Evolutionary conservation across 2,797 vertebrate species (phyloP).

Genomic region (Cetoscarus ocellatus): DNA sequence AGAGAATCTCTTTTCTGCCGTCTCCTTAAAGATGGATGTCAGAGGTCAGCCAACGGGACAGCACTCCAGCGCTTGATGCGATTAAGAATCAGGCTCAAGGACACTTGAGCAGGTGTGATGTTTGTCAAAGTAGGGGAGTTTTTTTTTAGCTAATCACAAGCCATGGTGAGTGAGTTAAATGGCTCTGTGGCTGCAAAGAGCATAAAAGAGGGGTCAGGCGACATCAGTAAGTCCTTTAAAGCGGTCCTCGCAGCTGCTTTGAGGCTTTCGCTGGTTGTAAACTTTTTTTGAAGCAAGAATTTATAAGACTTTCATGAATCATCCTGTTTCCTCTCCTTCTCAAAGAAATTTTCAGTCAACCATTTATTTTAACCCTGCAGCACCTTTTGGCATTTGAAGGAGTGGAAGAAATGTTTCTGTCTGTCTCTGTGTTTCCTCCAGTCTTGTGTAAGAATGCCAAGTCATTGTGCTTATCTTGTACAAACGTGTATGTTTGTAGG

Average conservation of each 20-base stretch:
- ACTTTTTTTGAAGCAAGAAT: constrained; percentile 19
- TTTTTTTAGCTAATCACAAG: constrained; percentile 23
- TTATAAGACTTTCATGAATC: constrained; percentile 32
- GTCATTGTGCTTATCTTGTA: constrained; percentile 41
- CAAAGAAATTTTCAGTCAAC: constrained; percentile 31
- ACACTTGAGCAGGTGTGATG: constrained; percentile 21
- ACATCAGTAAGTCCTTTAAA: constrained; percentile 27
- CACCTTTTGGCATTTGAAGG: constrained; percentile 64
- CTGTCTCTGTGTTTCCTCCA: constrained; percentile 42
- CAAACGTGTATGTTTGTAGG: constrained; percentile 26
- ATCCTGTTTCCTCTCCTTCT: constrained; percentile 14
- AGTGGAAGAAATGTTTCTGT: constrained; percentile 23
- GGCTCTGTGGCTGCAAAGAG: constrained; percentile 17
- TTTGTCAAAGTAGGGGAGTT: constrained; percentile 30
- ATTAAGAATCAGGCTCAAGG: constrained; percentile 48
- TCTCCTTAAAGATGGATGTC: constrained; percentile 58
- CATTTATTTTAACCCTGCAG: constrained; percentile 62
- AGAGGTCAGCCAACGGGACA: constrained; percentile 46
- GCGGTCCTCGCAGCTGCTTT: not conserved
- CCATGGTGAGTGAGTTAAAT: constrained; percentile 12
- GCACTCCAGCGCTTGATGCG: constrained; percentile 12
- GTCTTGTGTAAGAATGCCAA: constrained; percentile 49
- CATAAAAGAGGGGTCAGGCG: constrained; percentile 43
- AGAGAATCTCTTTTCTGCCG: constrained; percentile 45
- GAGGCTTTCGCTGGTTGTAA: constrained; percentile 2